phyloP scores from a whole-genome alignment of 2,113 vertebrate species.

The Seriola quinqueradiata region DNA sequence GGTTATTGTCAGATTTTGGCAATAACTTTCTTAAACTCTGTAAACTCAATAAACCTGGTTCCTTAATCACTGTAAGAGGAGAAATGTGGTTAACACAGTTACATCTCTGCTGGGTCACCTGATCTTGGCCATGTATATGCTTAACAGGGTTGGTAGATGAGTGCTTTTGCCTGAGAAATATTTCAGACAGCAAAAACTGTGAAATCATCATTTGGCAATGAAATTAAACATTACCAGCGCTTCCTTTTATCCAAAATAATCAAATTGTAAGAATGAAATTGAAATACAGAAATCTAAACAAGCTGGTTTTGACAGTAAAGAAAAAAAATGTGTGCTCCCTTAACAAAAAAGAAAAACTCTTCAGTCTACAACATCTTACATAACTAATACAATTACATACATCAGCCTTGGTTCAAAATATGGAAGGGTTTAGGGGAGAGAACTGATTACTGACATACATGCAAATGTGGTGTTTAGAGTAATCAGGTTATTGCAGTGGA shows the following conservation, averaged over 20 bases:
- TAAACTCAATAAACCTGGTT: background rate
- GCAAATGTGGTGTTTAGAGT: background rate
- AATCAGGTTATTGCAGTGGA: background rate
- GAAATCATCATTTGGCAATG: background rate
- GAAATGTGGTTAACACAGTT: background rate
- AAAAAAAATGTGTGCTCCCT: background rate
- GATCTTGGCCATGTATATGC: background rate
- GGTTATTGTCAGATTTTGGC: background rate
- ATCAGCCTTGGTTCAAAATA: background rate
- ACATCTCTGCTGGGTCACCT: background rate
- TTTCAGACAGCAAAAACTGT: background rate
- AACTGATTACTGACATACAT: background rate
- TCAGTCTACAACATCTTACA: background rate
- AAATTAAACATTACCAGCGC: background rate
- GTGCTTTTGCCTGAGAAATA: background rate
- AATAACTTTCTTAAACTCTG: background rate
- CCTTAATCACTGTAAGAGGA: background rate
- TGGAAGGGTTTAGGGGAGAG: background rate
- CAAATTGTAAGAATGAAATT: background rate
- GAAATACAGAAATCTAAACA: background rate
- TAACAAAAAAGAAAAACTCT: background rate
- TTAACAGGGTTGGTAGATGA: background rate
- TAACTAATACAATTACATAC: conserved; percentile 12
- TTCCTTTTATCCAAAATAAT: background rate
- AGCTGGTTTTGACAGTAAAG: background rate